Evolutionary conservation across 2,888 invertebrate genomes (phyloP), one percentile per base, ranked within the genome.

Genomic region (Troides oblongomaculatus): DNA sequence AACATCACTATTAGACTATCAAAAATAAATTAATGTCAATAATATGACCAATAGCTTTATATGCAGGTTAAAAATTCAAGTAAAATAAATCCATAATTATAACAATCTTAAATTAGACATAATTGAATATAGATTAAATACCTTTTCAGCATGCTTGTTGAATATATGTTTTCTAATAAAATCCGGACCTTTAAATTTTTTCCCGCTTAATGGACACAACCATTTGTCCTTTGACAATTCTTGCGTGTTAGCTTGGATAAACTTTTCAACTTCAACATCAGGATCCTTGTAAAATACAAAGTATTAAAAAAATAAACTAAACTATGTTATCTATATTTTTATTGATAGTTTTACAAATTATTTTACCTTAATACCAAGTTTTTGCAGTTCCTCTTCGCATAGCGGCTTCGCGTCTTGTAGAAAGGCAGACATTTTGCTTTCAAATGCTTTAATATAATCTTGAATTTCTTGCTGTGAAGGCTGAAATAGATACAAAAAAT

Each of bases 141-240:
- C 96, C 90, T 99, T 99, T 81, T 99, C 99, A 0, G 89, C 96
- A 82, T 99, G 99, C 83, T 99, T 99, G 86, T 99, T 99, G 83
- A 98, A 97, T 74, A 99, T 98, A 85, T 99, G 99, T 85, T 99
- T 99, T 72, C 98, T 95, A 46, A 99, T 99, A 88, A 99, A 99
- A 85, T 99, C 99, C 0, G 99, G 99, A 0, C 99, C 96, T 86
- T 99, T 99, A 90, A 99, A 99, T 86, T 99, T 99, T 87, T 99
- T 99, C 1, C 99, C 99, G 68, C 99, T 99, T 12, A 99, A 91
- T 0, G 99, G 99, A 88, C 99, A 99, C 75, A 99, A 88, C 99
- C 99, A 99, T 81, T 99, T 99, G 85, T 99, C 99, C 84, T 99
- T 99, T 0, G 97, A 97, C 74, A 99, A 84, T 88, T 99, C 99